A percentile compares a stretch with the other conserved stretches of the same genome.
Evolutionary conservation across 2,888 invertebrate genomes (phyloP).

Genomic region (Elmis aenea): DNA sequence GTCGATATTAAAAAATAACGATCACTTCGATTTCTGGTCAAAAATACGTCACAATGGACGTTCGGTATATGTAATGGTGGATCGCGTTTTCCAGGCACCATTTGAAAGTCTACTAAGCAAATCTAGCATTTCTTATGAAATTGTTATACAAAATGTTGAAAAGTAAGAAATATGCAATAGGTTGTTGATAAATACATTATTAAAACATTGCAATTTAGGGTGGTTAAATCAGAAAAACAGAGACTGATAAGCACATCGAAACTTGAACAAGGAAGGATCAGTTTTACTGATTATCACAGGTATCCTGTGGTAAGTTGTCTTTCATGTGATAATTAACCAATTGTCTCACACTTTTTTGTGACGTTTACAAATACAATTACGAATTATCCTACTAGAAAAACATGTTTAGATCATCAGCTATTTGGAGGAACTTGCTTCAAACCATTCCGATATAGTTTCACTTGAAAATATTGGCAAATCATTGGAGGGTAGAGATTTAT

Average conservation of each 20-base stretch:
- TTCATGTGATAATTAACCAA: background rate
- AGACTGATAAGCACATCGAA: background rate
- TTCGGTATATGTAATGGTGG: background rate
- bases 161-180: background rate
- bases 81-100: background rate
- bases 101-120: background rate
- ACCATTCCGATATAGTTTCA: constrained; percentile 51
- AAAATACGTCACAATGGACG: background rate
- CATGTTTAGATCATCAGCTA: constrained; percentile 40
- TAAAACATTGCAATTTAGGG: background rate
- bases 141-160: background rate
- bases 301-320: background rate
- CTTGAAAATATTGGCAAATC: constrained; percentile 55
- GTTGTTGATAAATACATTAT: background rate
- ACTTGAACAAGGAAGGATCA: background rate
- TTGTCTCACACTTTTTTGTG: too few species aligned
- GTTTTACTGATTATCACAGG: background rate
- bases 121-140: background rate
- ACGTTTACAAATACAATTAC: too few species aligned
- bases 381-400: too few species aligned
- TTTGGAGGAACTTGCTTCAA: constrained; percentile 44
- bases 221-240: background rate
- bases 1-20: background rate
- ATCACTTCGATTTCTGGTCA: background rate
- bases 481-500: constrained; percentile 54